Conservation (phyloP, 1,140 invertebrate species). For the Paralvinella palmiformis region DNA sequence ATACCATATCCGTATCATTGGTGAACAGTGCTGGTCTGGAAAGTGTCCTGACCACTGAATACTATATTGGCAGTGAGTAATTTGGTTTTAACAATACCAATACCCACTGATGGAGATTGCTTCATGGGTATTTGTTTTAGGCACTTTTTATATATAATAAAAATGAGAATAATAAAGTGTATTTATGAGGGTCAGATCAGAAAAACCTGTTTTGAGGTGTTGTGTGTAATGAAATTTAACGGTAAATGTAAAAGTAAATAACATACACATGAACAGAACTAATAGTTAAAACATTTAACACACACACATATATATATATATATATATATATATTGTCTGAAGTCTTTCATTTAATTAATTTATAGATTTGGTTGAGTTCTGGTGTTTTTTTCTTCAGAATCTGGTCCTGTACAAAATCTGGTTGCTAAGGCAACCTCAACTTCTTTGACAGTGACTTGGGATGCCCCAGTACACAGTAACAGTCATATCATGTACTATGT, state of each 20-base stretch:
- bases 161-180: neutral
- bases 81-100: too few species aligned
- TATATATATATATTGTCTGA: too few species aligned
- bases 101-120: neutral
- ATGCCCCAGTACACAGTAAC: neutral
- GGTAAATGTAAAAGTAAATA: neutral
- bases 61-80: slow-evolving; percentile 5
- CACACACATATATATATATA: too few species aligned
- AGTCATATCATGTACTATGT: neutral
- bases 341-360: too few species aligned
- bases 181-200: neutral
- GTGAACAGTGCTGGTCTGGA: neutral
- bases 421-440: neutral
- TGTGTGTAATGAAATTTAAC: neutral
- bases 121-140: neutral
- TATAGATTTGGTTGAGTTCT: too few species aligned
- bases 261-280: neutral
- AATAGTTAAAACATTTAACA: too few species aligned
- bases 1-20: neutral
- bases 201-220: neutral
- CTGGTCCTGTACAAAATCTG: too few species aligned
- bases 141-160: neutral
- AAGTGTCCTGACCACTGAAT: neutral
- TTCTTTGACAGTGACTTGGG: neutral
- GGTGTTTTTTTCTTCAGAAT: too few species aligned